Evolutionary conservation across 1,140 invertebrate genomes (phyloP), one percentile per base, ranked within the genome.

Genomic region (Drosophila subobscura): DNA sequence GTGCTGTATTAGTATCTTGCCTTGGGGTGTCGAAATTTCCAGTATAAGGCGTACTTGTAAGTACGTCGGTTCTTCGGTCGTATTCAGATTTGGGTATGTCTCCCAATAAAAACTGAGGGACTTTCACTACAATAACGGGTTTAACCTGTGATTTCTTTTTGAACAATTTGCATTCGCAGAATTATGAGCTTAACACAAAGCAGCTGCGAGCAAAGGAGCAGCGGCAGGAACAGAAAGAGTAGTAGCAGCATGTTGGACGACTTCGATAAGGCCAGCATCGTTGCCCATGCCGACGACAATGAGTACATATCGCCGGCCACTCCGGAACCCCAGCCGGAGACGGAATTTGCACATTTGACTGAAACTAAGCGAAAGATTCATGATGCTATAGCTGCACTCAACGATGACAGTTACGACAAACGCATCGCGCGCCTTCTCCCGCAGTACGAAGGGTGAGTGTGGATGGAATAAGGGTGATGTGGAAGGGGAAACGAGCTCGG

Each of bases 391-490:
- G 81, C 81, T 20, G 78, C 81, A 12, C 49, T 71, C 22, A 64
- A 77, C 47, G 73, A 86, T 57, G 77, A 74, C 49, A 77, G 77
- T 61, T 86, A 81, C 23, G 60, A 73, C 44, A 81, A 71, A 42
- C 60, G 72, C 14, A 71, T 85, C 60, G 59, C 63, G 42, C 67
- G 70, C 8, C 50, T 85, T 50, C 73, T 85, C 25, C 46, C 52
- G 56, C 83, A 77, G 27, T 85, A 74, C 46, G 81, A 85, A 41
- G 10, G 83, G 81, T 85, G 57, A 70, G 73, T 60, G 25, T n/a
- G 22, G 25, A 23, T 37, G 25, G 25, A 27, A 27, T 27, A 27
- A 0, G 33, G 33, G 3, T 4, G 33, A 12, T 12, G 33, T 10
- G 3, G 10, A 10, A 12, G 4, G 33, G 10, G 10, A 8, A 37